A percentile compares a stretch with the other conserved stretches of the same genome.
Conservation (phyloP, 1,140 invertebrate species). For the Lucilia cuprina region DNA sequence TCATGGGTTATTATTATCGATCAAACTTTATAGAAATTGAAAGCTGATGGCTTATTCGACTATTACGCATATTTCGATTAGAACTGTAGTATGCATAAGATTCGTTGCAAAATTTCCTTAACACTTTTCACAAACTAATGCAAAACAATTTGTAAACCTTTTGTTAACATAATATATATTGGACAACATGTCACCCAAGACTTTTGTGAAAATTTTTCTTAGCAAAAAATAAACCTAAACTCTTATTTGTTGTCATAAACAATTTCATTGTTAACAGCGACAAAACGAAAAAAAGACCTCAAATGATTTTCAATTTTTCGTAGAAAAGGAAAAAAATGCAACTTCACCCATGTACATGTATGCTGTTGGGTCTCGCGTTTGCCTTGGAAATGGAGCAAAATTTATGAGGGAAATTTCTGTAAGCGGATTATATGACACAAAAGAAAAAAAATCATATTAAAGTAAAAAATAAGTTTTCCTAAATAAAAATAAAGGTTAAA, state of each 20-base stretch:
- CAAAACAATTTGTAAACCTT: neutral
- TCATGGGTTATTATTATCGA: no score
- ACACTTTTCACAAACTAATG: neutral
- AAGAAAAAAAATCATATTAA: neutral
- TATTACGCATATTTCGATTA: no score
- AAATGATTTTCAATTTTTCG: neutral
- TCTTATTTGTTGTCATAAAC: constrained; percentile 3
- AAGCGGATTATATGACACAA: constrained; percentile 14
- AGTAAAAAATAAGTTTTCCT: neutral
- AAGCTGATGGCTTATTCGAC: no score
- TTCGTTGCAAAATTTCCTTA: no score
- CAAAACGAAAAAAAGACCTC: neutral
- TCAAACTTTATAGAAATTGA: no score
- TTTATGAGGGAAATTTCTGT: constrained; percentile 2
- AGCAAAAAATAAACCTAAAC: neutral
- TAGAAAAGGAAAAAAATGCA: neutral
- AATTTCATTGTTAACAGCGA: neutral
- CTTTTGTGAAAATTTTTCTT: neutral
- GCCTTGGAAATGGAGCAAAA: neutral
- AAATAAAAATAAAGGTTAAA: neutral
- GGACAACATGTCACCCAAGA: constrained; percentile 2
- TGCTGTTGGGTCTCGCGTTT: neutral
- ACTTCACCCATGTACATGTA: neutral
- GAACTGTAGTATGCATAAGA: no score
- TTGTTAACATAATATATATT: constrained; percentile 14